Evolutionary conservation across 2,888 invertebrate species (phyloP).

Genomic region (Lapara coniferarum): DNA sequence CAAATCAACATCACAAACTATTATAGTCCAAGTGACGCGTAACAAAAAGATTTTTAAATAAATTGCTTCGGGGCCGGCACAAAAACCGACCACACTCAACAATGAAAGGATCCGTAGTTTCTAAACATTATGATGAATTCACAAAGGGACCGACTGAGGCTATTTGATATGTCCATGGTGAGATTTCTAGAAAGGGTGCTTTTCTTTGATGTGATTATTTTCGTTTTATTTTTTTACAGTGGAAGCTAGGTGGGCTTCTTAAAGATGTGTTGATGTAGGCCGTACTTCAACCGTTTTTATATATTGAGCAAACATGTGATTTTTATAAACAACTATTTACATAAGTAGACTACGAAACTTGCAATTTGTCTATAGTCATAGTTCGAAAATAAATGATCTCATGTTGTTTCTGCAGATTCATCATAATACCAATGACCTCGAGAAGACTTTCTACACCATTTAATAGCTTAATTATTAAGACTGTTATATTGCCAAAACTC

Average conservation of each 20-base stretch:
- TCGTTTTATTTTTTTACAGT: not conserved
- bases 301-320: not conserved
- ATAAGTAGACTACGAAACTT: too few relatives aligned
- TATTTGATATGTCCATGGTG: slow-evolving; percentile 24
- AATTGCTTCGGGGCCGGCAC: slow-evolving; percentile 49
- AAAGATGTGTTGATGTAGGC: not conserved
- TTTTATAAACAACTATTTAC: not conserved
- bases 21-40: slow-evolving; percentile 49
- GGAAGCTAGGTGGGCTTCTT: slow-evolving; percentile 12
- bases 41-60: slow-evolving; percentile 52
- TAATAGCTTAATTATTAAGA: not conserved
- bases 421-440: not conserved
- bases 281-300: not conserved
- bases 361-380: too few relatives aligned
- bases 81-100: slow-evolving; percentile 23
- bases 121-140: slow-evolving; percentile 30
- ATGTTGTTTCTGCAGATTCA: not conserved
- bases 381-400: not conserved
- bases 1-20: slow-evolving; percentile 56
- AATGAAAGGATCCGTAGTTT: slow-evolving; percentile 22
- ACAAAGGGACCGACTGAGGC: slow-evolving; percentile 41
- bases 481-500: slow-evolving; percentile 3
- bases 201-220: slow-evolving; percentile 21
- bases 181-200: slow-evolving; percentile 24
- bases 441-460: not conserved